A percentile compares a stretch with the other conserved stretches of the same genome.
Evolutionary conservation across 2,797 vertebrate species (phyloP).

Genomic region (Darevskia nairensis): DNA sequence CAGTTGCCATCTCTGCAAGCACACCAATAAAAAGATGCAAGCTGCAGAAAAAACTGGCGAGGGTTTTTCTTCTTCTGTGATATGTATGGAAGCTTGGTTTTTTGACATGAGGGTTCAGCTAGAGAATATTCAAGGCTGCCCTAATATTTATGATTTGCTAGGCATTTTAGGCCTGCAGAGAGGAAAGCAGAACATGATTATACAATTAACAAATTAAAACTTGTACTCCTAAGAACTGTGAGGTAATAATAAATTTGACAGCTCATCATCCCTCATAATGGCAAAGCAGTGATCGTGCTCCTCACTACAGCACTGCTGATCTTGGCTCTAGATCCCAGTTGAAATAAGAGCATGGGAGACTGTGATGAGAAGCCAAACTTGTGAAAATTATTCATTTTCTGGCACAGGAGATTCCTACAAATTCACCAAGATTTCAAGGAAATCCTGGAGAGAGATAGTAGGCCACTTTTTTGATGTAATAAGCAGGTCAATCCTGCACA

Average conservation of each 20-base stretch:
- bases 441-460: too few species aligned
- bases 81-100: background rate
- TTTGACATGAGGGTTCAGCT: background rate
- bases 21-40: background rate
- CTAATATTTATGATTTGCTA: background rate
- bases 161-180: background rate
- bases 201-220: background rate
- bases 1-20: too few species aligned
- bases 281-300: too few species aligned
- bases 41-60: background rate
- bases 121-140: background rate
- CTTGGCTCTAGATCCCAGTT: background rate
- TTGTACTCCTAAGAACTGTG: background rate
- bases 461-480: too few species aligned
- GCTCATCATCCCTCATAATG: background rate
- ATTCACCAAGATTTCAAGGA: too few species aligned
- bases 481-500: too few species aligned
- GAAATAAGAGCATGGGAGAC: background rate
- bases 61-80: background rate
- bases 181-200: too few species aligned
- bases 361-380: background rate
- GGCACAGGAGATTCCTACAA: too few species aligned
- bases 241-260: background rate
- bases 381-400: too few species aligned
- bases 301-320: background rate